Evolutionary conservation across 1,140 invertebrate genomes (phyloP).

Genomic region (Neodiprion virginianus): DNA sequence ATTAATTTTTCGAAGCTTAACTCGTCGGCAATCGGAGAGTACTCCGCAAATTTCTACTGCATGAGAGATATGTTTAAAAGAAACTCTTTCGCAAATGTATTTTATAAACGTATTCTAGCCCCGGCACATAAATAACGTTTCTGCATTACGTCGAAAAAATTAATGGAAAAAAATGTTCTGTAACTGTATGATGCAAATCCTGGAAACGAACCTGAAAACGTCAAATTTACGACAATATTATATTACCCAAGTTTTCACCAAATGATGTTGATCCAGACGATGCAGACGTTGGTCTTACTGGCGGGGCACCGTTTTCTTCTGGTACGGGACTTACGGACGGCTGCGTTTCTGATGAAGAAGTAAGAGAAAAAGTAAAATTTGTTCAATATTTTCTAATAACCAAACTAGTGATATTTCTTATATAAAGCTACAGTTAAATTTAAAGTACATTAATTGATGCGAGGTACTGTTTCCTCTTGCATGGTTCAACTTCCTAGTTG

Average conservation of each 20-base stretch:
- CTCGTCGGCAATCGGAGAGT: too few species aligned
- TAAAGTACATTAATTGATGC: not conserved
- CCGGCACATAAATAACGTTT: too few species aligned
- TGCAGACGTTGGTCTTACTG: not conserved
- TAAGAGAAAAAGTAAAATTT: not conserved
- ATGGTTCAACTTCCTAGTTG: not conserved
- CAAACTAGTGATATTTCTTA: not conserved
- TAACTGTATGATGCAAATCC: too few species aligned
- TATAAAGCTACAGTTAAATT: not conserved
- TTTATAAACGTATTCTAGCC: too few species aligned
- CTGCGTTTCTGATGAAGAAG: not conserved
- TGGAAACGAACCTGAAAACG: not conserved
- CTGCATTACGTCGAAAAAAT: too few species aligned
- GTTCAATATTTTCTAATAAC: not conserved
- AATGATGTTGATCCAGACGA: not conserved
- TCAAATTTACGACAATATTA: too few species aligned
- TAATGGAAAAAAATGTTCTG: too few species aligned
- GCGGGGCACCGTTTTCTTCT: not conserved
- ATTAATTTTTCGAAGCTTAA: conserved; percentile 1
- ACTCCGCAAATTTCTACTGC: too few species aligned
- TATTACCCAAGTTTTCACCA: not conserved
- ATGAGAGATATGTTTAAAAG: too few species aligned
- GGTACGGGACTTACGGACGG: not conserved
- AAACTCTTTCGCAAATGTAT: too few species aligned
- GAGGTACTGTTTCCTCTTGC: not conserved